These are phyloP conservation scores for Synergus gifuensis DNA, from an alignment of 2,888 invertebrate genomes.

Conservation along the genomic window DNA sequence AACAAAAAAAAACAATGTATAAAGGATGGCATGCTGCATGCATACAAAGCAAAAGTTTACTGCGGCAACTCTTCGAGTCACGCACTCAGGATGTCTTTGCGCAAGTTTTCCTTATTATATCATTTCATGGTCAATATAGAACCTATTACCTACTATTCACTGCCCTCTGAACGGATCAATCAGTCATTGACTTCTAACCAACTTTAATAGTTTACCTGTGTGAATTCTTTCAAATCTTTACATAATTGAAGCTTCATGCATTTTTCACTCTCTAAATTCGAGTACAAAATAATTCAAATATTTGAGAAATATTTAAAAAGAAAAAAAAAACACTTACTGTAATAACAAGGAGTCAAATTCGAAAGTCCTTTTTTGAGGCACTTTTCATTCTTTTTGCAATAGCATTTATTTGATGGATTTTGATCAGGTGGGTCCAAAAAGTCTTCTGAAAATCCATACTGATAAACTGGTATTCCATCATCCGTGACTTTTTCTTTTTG, in stretches of 20 bases:
- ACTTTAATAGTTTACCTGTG: background rate
- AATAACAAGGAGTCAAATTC: constrained; percentile 86
- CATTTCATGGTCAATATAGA: constrained; percentile 20
- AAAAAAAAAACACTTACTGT: constrained; percentile 79
- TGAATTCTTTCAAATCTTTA: background rate
- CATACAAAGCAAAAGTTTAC: background rate
- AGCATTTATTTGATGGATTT: constrained; percentile 83
- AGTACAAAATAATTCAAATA: constrained; percentile 2
- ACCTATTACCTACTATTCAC: constrained; percentile 8
- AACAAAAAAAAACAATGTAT: background rate
- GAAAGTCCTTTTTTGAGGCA: constrained; percentile 83
- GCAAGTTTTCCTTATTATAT: constrained; percentile 9
- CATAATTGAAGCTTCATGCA: background rate
- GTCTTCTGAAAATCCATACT: constrained; percentile 82
- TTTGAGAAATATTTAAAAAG: constrained; percentile 20
- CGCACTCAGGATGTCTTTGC: background rate
- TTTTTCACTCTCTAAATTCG: background rate
- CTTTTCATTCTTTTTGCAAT: constrained; percentile 79
- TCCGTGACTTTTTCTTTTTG: constrained; percentile 69
- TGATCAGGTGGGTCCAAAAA: constrained; percentile 80
- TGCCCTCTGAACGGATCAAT: constrained; percentile 5
- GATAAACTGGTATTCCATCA: constrained; percentile 81
- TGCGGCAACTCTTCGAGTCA: background rate
- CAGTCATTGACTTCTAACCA: background rate
- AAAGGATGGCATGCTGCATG: background rate